Evolutionary conservation across 1,140 invertebrate species (phyloP), one percentile per base, ranked within the genome.

Genomic region (Agrypnia vestita): DNA sequence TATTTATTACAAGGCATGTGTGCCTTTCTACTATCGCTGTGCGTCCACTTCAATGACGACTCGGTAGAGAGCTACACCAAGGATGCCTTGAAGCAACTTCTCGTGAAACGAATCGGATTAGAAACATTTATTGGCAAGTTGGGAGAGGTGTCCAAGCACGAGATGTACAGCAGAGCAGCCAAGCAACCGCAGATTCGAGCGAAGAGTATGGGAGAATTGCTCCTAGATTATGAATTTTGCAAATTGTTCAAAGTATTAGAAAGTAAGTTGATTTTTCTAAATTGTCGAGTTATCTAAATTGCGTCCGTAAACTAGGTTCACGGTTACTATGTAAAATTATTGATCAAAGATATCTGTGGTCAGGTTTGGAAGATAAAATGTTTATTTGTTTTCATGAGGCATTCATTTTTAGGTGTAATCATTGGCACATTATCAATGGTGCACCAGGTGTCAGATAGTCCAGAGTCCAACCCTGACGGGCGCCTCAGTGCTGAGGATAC

Each of bases 181-280:
- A 99, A 99, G 88, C 96, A 97, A 86, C 97, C 98, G 1, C 97
- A 99, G 86, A 91, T 97, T 4, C 91, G 92, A 47, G 94, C 93
- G 12, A 95, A 94, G 86, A 89, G 93, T 80, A 89, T 96, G 7
- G 90, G 89, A 11, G 96, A 99, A 82, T 90, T 99, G 17, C 89
- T 98, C 25, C 92, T 99, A 71, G 98, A 99, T 88, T 97, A 97
- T 88, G 96, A 99, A 87, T 99, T 99, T 90, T 98, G 97, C 85
- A 93, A 93, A 85, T 88, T 98, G 11, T 96, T 96, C 84, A 97
- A 96, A 89, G 91, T 90, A 10, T 86, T 95, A 25, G 95, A 96
- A 91, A 90, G 93, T 93, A 84, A 86, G 86, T 87, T 10, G 7
- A n/a, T n/a, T 56, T 56, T 56, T 56, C 8, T n/a, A 13, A 3